These are phyloP conservation scores for Notoglanidium macrostoma DNA, from an alignment of 2,797 vertebrate genomes.

Conservation along the genomic window DNA sequence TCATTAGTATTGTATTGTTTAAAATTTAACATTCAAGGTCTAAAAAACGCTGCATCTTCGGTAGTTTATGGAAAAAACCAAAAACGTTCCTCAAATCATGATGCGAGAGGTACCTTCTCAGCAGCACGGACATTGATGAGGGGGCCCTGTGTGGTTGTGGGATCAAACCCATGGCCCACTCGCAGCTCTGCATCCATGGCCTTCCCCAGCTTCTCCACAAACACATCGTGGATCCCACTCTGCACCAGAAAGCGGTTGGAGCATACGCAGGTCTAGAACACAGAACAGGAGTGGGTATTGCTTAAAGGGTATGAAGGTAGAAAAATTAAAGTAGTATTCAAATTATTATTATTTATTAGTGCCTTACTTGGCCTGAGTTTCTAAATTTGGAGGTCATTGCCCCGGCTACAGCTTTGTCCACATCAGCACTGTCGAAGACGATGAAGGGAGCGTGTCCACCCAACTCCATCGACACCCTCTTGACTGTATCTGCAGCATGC, in stretches of 20 bases:
- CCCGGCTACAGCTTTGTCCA: constrained; percentile 85
- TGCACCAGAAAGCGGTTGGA: constrained; percentile 95
- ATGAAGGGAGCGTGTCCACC: constrained; percentile 96
- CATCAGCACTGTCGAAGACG: constrained; percentile 89
- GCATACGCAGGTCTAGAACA: constrained; percentile 88
- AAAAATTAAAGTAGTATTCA: not conserved
- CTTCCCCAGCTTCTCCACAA: constrained; percentile 81
- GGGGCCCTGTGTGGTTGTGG: constrained; percentile 88
- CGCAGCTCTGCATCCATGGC: constrained; percentile 82
- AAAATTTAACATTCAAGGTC: too few relatives aligned
- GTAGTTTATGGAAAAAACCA: too few relatives aligned
- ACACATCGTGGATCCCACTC: constrained; percentile 83
- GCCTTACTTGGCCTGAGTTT: constrained; percentile 89
- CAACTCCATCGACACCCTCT: constrained; percentile 94
- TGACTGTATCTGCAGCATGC: constrained; percentile 86
- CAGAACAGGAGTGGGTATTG: not conserved
- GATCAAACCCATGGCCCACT: constrained; percentile 85
- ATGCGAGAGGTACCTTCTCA: constrained; percentile 82
- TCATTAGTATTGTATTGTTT: too few relatives aligned
- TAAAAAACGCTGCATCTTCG: too few relatives aligned
- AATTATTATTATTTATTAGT: not conserved
- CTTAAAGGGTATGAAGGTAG: not conserved
- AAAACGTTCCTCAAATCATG: too few relatives aligned
- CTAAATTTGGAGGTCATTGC: constrained; percentile 93
- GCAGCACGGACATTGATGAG: constrained; percentile 89